phyloP scores from a whole-genome alignment of 2,888 invertebrate genomes.

The Ophion ellenae region DNA sequence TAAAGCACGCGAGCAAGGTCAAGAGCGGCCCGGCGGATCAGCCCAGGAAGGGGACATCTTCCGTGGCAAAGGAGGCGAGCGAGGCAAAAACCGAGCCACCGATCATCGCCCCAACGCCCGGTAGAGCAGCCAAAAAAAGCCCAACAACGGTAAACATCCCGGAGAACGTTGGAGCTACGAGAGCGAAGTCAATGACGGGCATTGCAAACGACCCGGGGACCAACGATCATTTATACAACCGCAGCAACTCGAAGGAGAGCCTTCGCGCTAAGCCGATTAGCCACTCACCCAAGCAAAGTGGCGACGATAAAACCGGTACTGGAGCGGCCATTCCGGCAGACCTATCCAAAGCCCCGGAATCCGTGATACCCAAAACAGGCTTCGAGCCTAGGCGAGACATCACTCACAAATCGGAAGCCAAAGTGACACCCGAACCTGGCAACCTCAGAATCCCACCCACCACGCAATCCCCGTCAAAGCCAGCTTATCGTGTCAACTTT shows the following conservation, averaged over 20 bases:
- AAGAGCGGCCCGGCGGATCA: constrained; percentile 41
- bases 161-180: constrained; percentile 3
- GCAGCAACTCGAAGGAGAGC: constrained; percentile 27
- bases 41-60: constrained; percentile 28
- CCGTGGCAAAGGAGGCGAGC: constrained; percentile 6
- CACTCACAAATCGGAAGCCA: constrained; percentile 18
- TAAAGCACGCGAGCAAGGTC: constrained; percentile 48
- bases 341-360: neutral
- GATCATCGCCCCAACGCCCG: constrained; percentile 16
- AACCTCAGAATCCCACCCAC: neutral
- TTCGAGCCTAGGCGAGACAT: constrained; percentile 35
- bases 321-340: neutral
- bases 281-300: constrained; percentile 8
- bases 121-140: constrained; percentile 33
- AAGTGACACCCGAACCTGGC: constrained; percentile 30
- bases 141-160: constrained; percentile 5
- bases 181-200: constrained; percentile 18
- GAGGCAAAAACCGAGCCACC: constrained; percentile 35
- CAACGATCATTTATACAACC: constrained; percentile 37
- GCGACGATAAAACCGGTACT: neutral
- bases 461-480: neutral
- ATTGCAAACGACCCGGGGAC: neutral
- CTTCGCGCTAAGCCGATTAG: constrained; percentile 51
- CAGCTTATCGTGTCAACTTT: too few species aligned
- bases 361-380: constrained; percentile 24